phyloP scores from a whole-genome alignment of 2,888 invertebrate genomes.

The Acronicta psi region DNA sequence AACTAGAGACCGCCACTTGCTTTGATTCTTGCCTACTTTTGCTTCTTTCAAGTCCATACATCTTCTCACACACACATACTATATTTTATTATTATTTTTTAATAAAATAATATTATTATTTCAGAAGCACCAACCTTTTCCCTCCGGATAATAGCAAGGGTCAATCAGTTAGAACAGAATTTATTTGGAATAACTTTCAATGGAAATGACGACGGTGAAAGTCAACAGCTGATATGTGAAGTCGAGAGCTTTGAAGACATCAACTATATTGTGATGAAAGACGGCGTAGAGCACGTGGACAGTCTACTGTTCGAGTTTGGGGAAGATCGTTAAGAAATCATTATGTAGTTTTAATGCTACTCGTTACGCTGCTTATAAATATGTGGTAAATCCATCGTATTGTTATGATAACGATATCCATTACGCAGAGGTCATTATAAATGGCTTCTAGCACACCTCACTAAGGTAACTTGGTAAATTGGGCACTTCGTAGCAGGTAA shows the following conservation, averaged over 20 bases:
- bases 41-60: no score
- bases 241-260: slow-evolving; percentile 42
- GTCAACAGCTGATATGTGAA: slow-evolving; percentile 33
- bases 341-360: slow-evolving; percentile 33
- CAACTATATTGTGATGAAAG: slow-evolving; percentile 45
- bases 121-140: slow-evolving; percentile 35
- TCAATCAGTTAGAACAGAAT: not conserved
- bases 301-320: slow-evolving; percentile 49
- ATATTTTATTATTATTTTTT: not conserved
- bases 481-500: not conserved
- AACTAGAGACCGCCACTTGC: no score
- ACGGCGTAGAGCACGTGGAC: slow-evolving; percentile 49
- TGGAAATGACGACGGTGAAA: slow-evolving; percentile 18
- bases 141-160: slow-evolving; percentile 39
- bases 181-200: slow-evolving; percentile 40
- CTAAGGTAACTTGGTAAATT: slow-evolving; percentile 9
- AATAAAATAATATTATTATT: not conserved
- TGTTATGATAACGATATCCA: slow-evolving; percentile 23
- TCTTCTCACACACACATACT: no score
- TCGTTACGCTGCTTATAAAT: slow-evolving; percentile 19
- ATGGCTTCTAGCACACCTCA: slow-evolving; percentile 12
- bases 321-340: slow-evolving; percentile 25
- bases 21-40: no score
- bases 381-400: slow-evolving; percentile 6
- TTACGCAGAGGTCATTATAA: slow-evolving; percentile 17